Evolutionary conservation across 2,113 vertebrate genomes (phyloP), one percentile per base, ranked within the genome.

Genomic region (Macaca nemestrina): DNA sequence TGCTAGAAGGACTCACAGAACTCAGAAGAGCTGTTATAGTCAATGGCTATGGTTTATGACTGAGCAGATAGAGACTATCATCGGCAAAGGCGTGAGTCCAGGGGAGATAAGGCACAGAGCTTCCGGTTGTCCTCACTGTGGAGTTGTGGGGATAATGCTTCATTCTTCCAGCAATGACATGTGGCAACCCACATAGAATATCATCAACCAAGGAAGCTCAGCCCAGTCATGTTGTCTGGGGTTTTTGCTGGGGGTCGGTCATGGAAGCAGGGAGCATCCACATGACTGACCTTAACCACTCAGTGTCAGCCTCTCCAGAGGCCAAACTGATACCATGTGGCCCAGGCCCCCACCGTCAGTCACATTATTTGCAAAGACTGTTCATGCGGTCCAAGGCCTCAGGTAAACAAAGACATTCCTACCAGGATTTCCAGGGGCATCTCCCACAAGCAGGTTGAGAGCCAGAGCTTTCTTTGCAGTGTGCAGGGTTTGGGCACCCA

Each of bases 251-350:
- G 20, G 43, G 43, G 12, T 13, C 5, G 8, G 82, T 20, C 10
- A 59, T 18, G 25, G 11, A 17, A 5, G 43, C 13, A 17, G 4
- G 45, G n/a, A 52, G 72, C 1, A 8, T 6, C 35, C 25, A 48
- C 23, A 35, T 16, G 3, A 20, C 20, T 23, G 32, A 84, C n/a
- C 68, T 23, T 50, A 8, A 72, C 20, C 2, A 32, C 25, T 75
- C 68, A 13, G 17, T 32, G 27, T 43, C 70, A 43, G 70, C 45
- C 1, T 27, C 27, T 43, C 67, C 14, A 72, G 78, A 72, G 38
- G 38, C 18, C 30, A 57, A 11, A 30, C 16, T 1, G 35, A 40
- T 2, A 17, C 12, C 17, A 8, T 1, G 6, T 4, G 6, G 12
- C 48, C 59, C 45, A 27, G 2, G 8, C 2, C 22, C 43, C 43